Conservation (phyloP, 2,888 invertebrate genomes). For the Gibbula magus region DNA sequence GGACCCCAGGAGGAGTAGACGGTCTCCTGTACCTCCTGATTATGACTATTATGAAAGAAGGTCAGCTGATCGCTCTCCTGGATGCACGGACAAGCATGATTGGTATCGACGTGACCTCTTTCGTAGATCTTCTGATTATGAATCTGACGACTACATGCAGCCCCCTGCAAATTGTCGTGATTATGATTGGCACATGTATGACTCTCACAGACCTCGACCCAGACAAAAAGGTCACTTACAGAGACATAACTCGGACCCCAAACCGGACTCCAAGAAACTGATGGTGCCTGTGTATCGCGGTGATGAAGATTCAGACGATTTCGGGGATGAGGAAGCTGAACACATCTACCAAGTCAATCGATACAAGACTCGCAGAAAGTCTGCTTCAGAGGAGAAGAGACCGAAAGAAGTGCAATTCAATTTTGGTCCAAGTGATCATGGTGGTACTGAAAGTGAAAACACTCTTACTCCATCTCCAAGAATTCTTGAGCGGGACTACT, state of each 20-base stretch:
- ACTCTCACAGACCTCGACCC: neutral
- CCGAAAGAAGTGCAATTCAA: conserved; percentile 15
- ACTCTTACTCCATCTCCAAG: conserved; percentile 1
- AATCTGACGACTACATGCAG: neutral
- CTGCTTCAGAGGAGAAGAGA: neutral
- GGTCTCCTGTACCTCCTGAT: conserved; percentile 5
- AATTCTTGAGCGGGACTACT: neutral
- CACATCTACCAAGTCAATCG: conserved; percentile 15
- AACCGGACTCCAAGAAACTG: neutral
- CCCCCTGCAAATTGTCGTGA: neutral
- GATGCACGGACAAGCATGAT: neutral
- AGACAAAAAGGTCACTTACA: neutral
- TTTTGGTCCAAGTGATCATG: conserved; percentile 5
- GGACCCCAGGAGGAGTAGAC: neutral
- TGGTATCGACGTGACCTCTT: neutral
- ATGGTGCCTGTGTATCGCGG: conserved; percentile 9
- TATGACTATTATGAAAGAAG: neutral
- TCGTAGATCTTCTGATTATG: neutral
- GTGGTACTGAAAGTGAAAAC: neutral
- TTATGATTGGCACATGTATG: conserved; percentile 9
- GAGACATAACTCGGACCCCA: neutral
- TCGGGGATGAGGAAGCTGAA: conserved; percentile 20
- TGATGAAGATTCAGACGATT: conserved; percentile 21
- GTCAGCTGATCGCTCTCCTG: conserved; percentile 10
- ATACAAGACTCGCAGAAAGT: neutral